These are phyloP conservation scores for Oxyruncus cristatus DNA, from an alignment of 2,113 vertebrate genomes.

Conservation along the genomic window DNA sequence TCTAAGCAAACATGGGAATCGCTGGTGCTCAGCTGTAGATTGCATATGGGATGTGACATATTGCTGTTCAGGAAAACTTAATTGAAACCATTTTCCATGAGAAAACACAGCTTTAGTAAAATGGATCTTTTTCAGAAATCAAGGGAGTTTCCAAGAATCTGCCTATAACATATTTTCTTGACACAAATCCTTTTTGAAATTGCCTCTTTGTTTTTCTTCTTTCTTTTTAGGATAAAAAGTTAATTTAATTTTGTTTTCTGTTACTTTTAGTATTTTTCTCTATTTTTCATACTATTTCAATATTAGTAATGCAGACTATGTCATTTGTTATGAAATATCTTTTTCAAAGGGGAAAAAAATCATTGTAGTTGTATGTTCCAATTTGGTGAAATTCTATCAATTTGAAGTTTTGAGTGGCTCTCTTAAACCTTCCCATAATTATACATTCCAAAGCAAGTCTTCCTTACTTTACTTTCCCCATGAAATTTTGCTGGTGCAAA, in stretches of 20 bases:
- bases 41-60: slow-evolving; percentile 54
- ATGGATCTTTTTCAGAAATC: slow-evolving; percentile 19
- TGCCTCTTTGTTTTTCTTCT: no score
- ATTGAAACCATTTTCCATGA: slow-evolving; percentile 40
- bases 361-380: neutral
- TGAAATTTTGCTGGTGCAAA: neutral
- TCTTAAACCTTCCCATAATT: neutral
- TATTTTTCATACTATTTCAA: neutral
- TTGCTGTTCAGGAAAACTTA: slow-evolving; percentile 47
- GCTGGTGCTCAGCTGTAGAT: slow-evolving; percentile 27
- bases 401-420: neutral
- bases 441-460: neutral
- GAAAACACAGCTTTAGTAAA: slow-evolving; percentile 43
- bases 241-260: neutral
- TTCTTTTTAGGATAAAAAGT: neutral
- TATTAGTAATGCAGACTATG: neutral
- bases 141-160: slow-evolving; percentile 25
- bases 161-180: neutral
- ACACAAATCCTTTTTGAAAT: neutral
- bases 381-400: neutral
- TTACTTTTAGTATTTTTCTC: neutral
- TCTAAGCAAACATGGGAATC: slow-evolving; percentile 51
- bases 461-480: neutral
- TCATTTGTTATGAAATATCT: neutral
- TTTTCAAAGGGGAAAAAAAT: neutral